Evolutionary conservation across 1,140 invertebrate genomes (phyloP).

Genomic region (Venturia canescens): DNA sequence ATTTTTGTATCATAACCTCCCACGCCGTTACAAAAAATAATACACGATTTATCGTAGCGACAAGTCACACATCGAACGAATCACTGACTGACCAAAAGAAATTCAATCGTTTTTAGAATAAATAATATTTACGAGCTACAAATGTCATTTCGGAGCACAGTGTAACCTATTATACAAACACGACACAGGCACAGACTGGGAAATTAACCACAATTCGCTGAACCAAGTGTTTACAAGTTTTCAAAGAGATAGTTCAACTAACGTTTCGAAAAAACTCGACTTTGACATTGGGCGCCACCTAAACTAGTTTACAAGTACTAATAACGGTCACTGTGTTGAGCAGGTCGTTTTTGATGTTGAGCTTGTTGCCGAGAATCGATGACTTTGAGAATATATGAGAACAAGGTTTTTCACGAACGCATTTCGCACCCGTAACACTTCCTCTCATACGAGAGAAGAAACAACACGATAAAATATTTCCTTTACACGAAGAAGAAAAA

Average conservation of each 20-base stretch:
- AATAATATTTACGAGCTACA: slow-evolving; percentile 65
- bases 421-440: too few species aligned
- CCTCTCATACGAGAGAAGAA: too few species aligned
- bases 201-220: slow-evolving; percentile 59
- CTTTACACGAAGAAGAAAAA: too few species aligned
- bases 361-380: too few species aligned
- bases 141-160: slow-evolving; percentile 71
- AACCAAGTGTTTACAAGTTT: slow-evolving; percentile 37
- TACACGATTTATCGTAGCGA: not conserved
- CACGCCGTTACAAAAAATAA: slow-evolving; percentile 59
- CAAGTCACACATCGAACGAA: slow-evolving; percentile 24
- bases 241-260: not conserved
- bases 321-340: too few species aligned
- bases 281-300: not conserved
- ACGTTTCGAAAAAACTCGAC: not conserved
- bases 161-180: slow-evolving; percentile 75
- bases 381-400: too few species aligned
- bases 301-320: not conserved
- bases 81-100: slow-evolving; percentile 42
- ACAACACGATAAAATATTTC: too few species aligned
- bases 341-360: too few species aligned
- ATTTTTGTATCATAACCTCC: slow-evolving; percentile 69
- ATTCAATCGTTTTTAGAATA: slow-evolving; percentile 58
- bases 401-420: too few species aligned
- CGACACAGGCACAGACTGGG: slow-evolving; percentile 68